phyloP scores from a whole-genome alignment of 2,797 vertebrate genomes.

The Sebastes cheni region DNA sequence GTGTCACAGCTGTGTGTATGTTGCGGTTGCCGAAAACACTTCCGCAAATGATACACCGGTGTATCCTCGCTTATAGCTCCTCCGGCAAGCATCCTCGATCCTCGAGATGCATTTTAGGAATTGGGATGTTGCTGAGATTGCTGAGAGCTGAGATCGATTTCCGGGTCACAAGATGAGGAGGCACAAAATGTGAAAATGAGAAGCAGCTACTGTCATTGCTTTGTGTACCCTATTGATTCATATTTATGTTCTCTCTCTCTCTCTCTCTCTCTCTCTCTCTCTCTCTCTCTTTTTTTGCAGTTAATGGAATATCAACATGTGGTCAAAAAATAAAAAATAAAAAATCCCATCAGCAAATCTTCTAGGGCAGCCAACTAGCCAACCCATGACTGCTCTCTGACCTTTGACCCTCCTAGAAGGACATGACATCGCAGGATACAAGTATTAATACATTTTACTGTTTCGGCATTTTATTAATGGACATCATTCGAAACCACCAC shows the following conservation, averaged over 20 bases:
- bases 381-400: conserved; percentile 62
- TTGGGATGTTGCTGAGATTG: too few relatives aligned
- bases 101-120: too few relatives aligned
- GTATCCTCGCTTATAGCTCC: too few relatives aligned
- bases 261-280: background rate
- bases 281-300: conserved; percentile 50
- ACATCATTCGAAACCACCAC: conserved; percentile 73
- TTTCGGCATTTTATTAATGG: conserved; percentile 80
- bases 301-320: conserved; percentile 77
- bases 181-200: too few relatives aligned
- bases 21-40: too few relatives aligned
- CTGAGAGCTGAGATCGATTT: too few relatives aligned
- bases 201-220: background rate
- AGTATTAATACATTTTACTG: conserved; percentile 79
- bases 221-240: background rate
- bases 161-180: too few relatives aligned
- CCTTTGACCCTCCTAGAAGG: conserved; percentile 68
- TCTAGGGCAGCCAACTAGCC: conserved; percentile 68
- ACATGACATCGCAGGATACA: conserved; percentile 77
- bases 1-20: too few relatives aligned
- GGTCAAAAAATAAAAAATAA: conserved; percentile 13
- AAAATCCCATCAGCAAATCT: conserved; percentile 61
- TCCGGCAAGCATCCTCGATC: rapidly evolving
- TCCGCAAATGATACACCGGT: too few relatives aligned
- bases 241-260: background rate